Evolutionary conservation across 2,888 invertebrate species (phyloP).

Genomic region (Lagria hirta): DNA sequence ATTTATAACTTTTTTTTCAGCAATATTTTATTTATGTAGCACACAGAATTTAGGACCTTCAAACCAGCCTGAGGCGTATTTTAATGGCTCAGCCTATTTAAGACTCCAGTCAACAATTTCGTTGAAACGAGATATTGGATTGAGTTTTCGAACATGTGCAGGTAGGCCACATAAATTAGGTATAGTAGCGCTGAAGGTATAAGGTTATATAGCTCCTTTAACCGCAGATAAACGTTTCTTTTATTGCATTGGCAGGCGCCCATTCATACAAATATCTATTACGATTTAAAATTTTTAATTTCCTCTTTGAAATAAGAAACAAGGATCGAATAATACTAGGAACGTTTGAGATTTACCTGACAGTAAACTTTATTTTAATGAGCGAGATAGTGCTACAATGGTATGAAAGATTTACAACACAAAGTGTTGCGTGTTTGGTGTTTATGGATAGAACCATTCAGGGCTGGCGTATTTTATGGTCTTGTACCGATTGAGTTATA

Average conservation of each 20-base stretch:
- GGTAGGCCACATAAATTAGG: conserved; percentile 45
- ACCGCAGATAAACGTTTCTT: too few relatives aligned
- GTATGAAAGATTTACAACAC: too few relatives aligned
- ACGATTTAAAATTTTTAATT: not conserved
- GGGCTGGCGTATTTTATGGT: too few relatives aligned
- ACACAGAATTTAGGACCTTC: conserved; percentile 55
- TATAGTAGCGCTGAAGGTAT: too few relatives aligned
- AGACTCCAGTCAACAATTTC: conserved; percentile 72
- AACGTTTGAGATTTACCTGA: too few relatives aligned
- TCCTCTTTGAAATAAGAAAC: not conserved
- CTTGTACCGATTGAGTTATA: too few relatives aligned
- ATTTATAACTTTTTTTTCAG: conserved; percentile 15
- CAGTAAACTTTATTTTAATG: conserved; percentile 3
- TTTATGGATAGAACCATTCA: too few relatives aligned
- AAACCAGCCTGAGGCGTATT: conserved; percentile 76
- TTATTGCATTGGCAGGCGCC: too few relatives aligned
- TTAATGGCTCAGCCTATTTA: conserved; percentile 79
- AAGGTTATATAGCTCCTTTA: too few relatives aligned
- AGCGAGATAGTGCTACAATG: too few relatives aligned
- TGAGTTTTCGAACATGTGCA: conserved; percentile 80
- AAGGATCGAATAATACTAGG: not conserved
- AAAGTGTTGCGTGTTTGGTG: too few relatives aligned
- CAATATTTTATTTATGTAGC: conserved; percentile 4
- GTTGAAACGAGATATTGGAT: conserved; percentile 76
- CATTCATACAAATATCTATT: conserved; percentile 4